Evolutionary conservation across 2,888 invertebrate species (phyloP).

Genomic region (Trissonchulus sp.): DNA sequence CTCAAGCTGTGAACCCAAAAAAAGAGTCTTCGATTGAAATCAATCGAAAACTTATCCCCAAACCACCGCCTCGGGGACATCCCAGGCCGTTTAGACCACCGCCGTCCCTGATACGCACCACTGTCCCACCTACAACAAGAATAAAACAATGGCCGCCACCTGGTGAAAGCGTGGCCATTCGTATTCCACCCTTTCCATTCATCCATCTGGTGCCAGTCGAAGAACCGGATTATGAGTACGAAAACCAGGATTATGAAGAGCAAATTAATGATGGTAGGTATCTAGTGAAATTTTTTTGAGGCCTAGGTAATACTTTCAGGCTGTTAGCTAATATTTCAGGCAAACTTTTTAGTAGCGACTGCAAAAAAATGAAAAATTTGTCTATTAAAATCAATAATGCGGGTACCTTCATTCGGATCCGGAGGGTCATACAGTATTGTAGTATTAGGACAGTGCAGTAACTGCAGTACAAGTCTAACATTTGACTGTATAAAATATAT

Average conservation of each 20-base stretch:
- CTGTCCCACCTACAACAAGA: background rate
- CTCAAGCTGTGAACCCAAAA: background rate
- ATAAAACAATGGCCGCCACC: constrained; percentile 10
- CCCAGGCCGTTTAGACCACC: too few relatives aligned
- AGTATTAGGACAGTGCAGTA: too few relatives aligned
- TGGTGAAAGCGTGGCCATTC: background rate
- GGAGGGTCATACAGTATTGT: too few relatives aligned
- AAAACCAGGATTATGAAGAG: background rate
- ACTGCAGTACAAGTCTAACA: too few relatives aligned
- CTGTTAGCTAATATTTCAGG: too few relatives aligned
- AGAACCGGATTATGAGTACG: background rate
- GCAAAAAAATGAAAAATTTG: too few relatives aligned
- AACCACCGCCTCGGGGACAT: background rate
- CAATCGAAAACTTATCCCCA: background rate
- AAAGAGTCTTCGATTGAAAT: background rate
- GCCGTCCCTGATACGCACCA: background rate
- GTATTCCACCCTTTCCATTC: constrained; percentile 25
- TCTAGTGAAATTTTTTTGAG: background rate
- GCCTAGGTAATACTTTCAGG: too few relatives aligned
- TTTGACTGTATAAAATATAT: too few relatives aligned
- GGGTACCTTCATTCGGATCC: too few relatives aligned
- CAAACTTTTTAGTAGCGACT: too few relatives aligned
- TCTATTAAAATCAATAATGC: too few relatives aligned
- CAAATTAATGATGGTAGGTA: constrained; percentile 1
- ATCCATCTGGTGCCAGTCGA: constrained; percentile 26